Evolutionary conservation across 1,140 invertebrate species (phyloP), one percentile per base, ranked within the genome.

Genomic region (Microplitis mediator): DNA sequence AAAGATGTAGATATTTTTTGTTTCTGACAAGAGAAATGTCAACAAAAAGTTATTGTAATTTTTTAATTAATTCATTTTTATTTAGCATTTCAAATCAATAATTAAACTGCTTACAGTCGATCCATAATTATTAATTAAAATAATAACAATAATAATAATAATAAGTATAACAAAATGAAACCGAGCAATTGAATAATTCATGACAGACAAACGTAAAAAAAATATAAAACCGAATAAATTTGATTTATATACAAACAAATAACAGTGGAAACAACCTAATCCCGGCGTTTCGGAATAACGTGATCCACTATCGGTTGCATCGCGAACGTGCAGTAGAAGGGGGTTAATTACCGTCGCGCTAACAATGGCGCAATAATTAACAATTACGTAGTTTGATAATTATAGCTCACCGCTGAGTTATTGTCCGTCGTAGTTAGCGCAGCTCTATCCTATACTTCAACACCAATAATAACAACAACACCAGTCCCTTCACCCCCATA

Each of bases 301-400:
- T 54, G 52, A 54, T 54, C 52, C 52, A 54, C 52, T 54, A 54
- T 54, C 52, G 52, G 9, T 54, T 14, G 16, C 52, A 54, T 54
- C 52, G 52, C 52, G 45, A 16, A 45, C 39, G 39, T 45, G 11
- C 16, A 16, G 52, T n/a, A 54, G 52, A n/a, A 54, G 75, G 66
- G 74, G 76, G 75, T 82, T 80, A 82, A 82, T 81, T 81, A 80
- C 75, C 74, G 61, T 34, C 63, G 63, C 70, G 56, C 16, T 74
- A 82, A 83, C 79, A 84, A 83, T 84, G 70, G 81, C 72, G 74
- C 80, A 80, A 82, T 84, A 84, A 85, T 85, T 83, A 85, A 84
- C 81, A 84, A 85, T 85, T 83, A 84, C 76, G 74, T 77, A 77
- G 78, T 76, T 77, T 78, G 80, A 78, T 83, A 84, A 85, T 85